Percentiles rank a stretch among this genome's conserved stretches.
phyloP scores from a whole-genome alignment of 2,797 vertebrate genomes.

The Heteromormyrus szaboi region DNA sequence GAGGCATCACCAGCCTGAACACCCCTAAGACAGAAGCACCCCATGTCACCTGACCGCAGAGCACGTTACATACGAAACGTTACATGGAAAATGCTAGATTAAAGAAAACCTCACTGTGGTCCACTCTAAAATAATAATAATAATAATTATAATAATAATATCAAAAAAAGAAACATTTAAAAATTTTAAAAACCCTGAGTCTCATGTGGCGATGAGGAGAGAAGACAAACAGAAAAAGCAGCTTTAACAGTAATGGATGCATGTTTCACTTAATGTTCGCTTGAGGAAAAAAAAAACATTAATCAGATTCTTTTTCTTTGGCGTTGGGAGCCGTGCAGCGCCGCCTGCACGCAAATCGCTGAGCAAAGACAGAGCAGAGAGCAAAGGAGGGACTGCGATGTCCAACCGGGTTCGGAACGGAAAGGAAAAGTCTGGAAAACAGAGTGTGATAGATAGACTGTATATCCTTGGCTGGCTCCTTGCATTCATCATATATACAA shows the following conservation, averaged over 20 bases:
- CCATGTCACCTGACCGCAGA: background rate
- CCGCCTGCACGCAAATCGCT: slow-evolving; percentile 25
- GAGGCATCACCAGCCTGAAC: background rate
- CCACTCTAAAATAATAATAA: background rate
- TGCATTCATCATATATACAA: slow-evolving; percentile 40
- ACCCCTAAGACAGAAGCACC: background rate
- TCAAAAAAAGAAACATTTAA: slow-evolving; percentile 23
- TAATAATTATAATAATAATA: slow-evolving; percentile 3
- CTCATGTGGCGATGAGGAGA: slow-evolving; percentile 21
- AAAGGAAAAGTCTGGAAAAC: slow-evolving; percentile 31
- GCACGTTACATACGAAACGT: background rate
- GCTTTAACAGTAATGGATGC: slow-evolving; percentile 54
- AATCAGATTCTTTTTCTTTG: slow-evolving; percentile 35
- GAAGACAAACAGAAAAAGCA: slow-evolving; percentile 24
- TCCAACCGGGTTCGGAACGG: slow-evolving; percentile 11
- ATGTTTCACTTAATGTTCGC: slow-evolving; percentile 66
- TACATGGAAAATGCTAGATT: background rate
- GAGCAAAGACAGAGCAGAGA: slow-evolving; percentile 25
- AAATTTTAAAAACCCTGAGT: background rate
- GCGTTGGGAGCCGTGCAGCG: slow-evolving; percentile 20
- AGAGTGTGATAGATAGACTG: slow-evolving; percentile 46
- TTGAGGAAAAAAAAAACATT: slow-evolving; percentile 48
- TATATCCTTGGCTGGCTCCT: slow-evolving; percentile 46
- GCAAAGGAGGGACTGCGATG: background rate
- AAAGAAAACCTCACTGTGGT: background rate